A percentile compares a stretch with the other conserved stretches of the same genome.
Conservation (phyloP, 2,888 invertebrate genomes). For the Norana najaformis region DNA sequence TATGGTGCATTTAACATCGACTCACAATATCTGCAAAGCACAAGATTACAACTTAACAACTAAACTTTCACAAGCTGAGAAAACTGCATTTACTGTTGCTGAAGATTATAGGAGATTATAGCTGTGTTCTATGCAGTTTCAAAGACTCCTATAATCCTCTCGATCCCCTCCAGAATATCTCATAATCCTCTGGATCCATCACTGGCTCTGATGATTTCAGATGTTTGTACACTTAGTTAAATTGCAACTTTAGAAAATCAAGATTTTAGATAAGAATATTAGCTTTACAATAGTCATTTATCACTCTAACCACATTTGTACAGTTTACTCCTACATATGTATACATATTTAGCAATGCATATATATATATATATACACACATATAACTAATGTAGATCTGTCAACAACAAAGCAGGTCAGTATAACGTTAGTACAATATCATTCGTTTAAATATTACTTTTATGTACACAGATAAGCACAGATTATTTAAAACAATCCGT, state of each 20-base stretch:
- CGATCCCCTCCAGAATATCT: constrained; percentile 1
- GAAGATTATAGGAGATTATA: neutral
- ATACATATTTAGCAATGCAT: too few species aligned
- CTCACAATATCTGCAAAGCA: neutral
- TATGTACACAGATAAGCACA: neutral
- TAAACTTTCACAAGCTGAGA: neutral
- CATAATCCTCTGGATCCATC: neutral
- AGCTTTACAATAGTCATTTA: neutral
- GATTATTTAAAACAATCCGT: neutral
- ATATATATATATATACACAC: too few species aligned
- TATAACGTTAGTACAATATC: too few species aligned
- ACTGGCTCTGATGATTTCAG: neutral
- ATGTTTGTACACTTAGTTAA: neutral
- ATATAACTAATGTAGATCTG: too few species aligned
- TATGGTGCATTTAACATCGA: neutral
- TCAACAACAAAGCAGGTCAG: too few species aligned
- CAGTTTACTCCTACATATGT: neutral
- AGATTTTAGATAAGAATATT: neutral
- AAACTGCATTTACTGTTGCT: neutral
- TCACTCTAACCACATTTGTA: neutral
- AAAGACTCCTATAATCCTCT: neutral
- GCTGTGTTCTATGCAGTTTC: neutral
- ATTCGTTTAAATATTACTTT: neutral
- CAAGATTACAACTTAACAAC: neutral
- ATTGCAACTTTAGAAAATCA: neutral